A percentile compares a stretch with the other conserved stretches of the same genome.
Evolutionary conservation across 2,888 invertebrate genomes (phyloP).

Genomic region (Drosophila sordidapex): DNA sequence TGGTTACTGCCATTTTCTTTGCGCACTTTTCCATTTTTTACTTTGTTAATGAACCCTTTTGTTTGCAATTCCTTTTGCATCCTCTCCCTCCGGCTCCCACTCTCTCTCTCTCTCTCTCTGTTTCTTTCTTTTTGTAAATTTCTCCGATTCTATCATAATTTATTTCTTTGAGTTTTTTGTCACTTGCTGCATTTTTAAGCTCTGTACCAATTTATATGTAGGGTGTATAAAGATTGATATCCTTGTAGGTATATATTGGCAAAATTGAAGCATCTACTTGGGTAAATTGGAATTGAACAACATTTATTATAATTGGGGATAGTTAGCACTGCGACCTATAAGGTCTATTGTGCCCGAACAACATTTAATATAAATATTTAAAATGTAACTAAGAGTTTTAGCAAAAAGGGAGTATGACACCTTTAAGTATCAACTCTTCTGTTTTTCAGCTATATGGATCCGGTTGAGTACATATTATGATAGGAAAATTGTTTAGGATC

Average conservation of each 20-base stretch:
- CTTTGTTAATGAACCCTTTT: constrained; percentile 79
- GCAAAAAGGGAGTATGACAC: background rate
- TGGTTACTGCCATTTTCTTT: constrained; percentile 49
- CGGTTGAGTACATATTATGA: background rate
- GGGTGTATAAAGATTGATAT: constrained; percentile 11
- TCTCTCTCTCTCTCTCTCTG: background rate
- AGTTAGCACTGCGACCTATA: no score
- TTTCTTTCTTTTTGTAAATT: background rate
- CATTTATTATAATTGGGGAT: background rate
- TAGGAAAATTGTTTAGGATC: background rate
- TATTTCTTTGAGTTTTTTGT: constrained; percentile 15
- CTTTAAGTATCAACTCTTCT: background rate
- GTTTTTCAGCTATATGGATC: background rate
- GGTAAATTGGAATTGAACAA: background rate
- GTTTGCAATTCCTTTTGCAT: constrained; percentile 63
- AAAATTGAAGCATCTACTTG: background rate
- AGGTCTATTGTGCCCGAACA: no score
- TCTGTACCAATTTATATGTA: constrained; percentile 1
- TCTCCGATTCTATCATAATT: constrained; percentile 11
- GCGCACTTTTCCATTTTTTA: constrained; percentile 70
- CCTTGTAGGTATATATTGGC: no score
- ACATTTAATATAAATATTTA: background rate
- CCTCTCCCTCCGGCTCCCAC: background rate
- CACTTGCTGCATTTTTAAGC: background rate
- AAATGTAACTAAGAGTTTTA: background rate